Percentiles rank a stretch among this genome's conserved stretches.
These are phyloP conservation scores for fruit fly (Drosophila melanogaster) DNA, from an alignment of 1,140 invertebrate species.

Conservation along the genomic window DNA sequence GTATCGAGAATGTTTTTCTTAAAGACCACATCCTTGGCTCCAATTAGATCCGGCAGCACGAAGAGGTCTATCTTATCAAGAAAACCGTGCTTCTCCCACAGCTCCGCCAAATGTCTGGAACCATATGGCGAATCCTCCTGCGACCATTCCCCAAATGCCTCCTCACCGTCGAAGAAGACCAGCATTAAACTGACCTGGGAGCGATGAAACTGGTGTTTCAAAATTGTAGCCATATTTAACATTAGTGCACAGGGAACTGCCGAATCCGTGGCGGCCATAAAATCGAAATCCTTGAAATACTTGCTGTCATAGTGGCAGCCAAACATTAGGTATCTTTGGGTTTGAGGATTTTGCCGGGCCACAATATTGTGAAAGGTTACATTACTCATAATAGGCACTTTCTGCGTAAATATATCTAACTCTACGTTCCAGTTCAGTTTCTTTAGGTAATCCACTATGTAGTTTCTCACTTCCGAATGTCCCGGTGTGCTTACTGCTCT, in stretches of 20 bases:
- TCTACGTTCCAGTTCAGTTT: slow-evolving; percentile 90
- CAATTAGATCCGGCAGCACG: slow-evolving; percentile 96
- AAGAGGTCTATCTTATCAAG: slow-evolving; percentile 88
- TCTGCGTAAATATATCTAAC: slow-evolving; percentile 89
- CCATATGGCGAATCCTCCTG: slow-evolving; percentile 98
- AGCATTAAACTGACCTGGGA: slow-evolving; percentile 93
- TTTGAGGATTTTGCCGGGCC: slow-evolving; percentile 91
- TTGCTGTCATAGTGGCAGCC: slow-evolving; percentile 99
- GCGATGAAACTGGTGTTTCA: slow-evolving; percentile 87
- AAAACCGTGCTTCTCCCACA: slow-evolving; percentile 86
- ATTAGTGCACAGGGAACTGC: slow-evolving; percentile 96
- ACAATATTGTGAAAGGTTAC: slow-evolving; percentile 94
- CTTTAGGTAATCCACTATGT: slow-evolving; percentile 86
- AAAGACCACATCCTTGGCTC: slow-evolving; percentile 91
- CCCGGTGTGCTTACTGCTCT: slow-evolving; percentile 89
- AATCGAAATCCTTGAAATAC: slow-evolving; percentile 90
- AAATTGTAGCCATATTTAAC: slow-evolving; percentile 92
- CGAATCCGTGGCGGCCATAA: slow-evolving; percentile 33
- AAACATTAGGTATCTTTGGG: slow-evolving; percentile 91
- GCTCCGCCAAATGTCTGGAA: slow-evolving; percentile 92
- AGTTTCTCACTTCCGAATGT: slow-evolving; percentile 89
- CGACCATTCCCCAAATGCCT: slow-evolving; percentile 90
- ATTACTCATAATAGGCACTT: slow-evolving; percentile 89
- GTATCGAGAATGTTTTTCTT: slow-evolving; percentile 92
- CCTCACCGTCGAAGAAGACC: slow-evolving; percentile 99